Evolutionary conservation across 2,888 invertebrate genomes (phyloP).

Genomic region (Sarcophaga caerulescens): DNA sequence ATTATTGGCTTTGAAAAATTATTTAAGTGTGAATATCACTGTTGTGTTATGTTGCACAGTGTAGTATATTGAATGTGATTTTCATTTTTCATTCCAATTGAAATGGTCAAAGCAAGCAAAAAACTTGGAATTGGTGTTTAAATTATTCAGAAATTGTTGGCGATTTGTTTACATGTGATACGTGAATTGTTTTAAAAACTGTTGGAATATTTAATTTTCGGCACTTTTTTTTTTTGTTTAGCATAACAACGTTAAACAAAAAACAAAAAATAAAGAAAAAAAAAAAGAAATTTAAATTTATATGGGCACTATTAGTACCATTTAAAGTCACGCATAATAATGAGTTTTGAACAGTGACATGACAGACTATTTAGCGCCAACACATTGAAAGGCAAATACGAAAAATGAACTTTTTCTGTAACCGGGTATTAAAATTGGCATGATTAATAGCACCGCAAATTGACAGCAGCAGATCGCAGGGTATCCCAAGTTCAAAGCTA

Average conservation of each 20-base stretch:
- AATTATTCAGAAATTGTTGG: conserved; percentile 42
- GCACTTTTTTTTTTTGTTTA: conserved; percentile 15
- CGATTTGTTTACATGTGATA: conserved; percentile 54
- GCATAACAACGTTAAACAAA: too few relatives aligned
- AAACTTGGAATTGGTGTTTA: neutral
- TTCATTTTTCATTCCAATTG: conserved; percentile 6
- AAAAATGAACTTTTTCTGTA: too few relatives aligned
- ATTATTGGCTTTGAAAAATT: neutral
- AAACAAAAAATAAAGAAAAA: too few relatives aligned
- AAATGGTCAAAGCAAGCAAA: conserved; percentile 12
- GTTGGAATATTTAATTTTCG: conserved; percentile 42
- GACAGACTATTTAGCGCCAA: neutral
- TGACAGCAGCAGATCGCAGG: too few relatives aligned
- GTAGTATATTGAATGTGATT: conserved; percentile 16
- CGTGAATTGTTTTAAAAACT: conserved; percentile 41
- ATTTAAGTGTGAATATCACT: conserved; percentile 32
- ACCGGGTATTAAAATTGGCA: neutral
- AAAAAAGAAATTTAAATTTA: neutral
- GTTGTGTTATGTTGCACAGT: conserved; percentile 25
- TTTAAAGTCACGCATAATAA: neutral
- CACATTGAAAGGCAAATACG: neutral
- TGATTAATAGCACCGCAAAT: too few relatives aligned
- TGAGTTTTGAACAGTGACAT: neutral
- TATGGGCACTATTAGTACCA: neutral
- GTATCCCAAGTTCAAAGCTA: too few relatives aligned